Conservation (phyloP, 53 echinoderm and acorn worm species). For the Zoroaster sp. region DNA sequence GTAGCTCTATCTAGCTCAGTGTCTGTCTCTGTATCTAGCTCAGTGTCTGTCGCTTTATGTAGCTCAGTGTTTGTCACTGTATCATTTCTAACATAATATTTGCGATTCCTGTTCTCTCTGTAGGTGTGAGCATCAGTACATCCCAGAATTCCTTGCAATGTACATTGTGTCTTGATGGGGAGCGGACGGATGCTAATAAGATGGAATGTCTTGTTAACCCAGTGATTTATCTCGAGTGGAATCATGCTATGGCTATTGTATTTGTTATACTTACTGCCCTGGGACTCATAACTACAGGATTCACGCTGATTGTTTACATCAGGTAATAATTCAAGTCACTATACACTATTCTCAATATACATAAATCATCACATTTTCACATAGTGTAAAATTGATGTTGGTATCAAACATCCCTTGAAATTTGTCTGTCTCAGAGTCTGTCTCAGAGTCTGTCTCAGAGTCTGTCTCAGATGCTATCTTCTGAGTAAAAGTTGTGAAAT, state of each 20-base stretch:
- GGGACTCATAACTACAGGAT: conserved; percentile 54
- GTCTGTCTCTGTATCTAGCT: not conserved
- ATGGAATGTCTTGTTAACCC: conserved; percentile 71
- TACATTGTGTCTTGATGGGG: conserved; percentile 48
- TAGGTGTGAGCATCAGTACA: conserved; percentile 65
- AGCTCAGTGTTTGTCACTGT: not conserved
- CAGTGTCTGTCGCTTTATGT: not conserved
- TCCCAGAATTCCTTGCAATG: conserved; percentile 68
- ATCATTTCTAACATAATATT: not conserved
- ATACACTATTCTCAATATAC: no score
- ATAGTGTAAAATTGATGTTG: no score
- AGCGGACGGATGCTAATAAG: conserved; percentile 55
- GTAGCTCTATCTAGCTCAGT: not conserved
- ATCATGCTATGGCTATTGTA: conserved; percentile 54
- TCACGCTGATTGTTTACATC: conserved; percentile 64
- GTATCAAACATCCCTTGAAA: no score
- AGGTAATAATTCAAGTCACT: not conserved
- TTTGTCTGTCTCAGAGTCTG: no score
- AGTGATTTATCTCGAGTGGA: conserved; percentile 64
- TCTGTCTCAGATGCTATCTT: no score
- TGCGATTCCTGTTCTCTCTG: not conserved
- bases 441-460: no score
- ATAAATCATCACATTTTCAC: no score
- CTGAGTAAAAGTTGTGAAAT: no score
- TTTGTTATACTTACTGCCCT: conserved; percentile 53